Evolutionary conservation across 2,888 invertebrate genomes (phyloP).

Genomic region (Acholoe squamosa): DNA sequence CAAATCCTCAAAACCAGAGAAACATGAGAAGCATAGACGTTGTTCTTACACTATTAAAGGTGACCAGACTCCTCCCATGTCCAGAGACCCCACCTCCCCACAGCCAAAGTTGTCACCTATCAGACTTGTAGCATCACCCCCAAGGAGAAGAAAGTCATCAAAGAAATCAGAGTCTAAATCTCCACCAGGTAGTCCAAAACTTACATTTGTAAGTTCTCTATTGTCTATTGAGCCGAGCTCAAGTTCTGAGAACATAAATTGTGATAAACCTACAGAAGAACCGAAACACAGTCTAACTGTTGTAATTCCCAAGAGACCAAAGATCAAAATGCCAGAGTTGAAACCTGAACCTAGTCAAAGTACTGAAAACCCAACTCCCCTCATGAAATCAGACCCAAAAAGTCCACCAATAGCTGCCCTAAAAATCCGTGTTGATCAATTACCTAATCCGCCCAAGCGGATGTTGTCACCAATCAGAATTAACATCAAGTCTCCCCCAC

Average conservation of each 20-base stretch:
- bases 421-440: constrained; percentile 24
- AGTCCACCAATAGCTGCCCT: neutral
- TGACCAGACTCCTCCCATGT: constrained; percentile 11
- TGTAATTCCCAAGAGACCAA: constrained; percentile 21
- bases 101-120: constrained; percentile 39
- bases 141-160: constrained; percentile 39
- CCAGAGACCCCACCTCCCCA: constrained; percentile 21
- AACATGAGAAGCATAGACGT: neutral
- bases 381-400: neutral
- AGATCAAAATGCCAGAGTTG: constrained; percentile 39
- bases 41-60: constrained; percentile 45
- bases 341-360: neutral
- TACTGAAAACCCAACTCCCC: neutral
- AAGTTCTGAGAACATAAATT: neutral
- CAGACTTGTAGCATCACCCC: constrained; percentile 42
- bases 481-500: constrained; percentile 17
- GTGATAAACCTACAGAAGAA: neutral
- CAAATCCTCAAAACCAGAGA: neutral
- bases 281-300: neutral
- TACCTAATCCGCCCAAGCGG: neutral
- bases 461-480: constrained; percentile 20
- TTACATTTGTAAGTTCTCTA: constrained; percentile 22
- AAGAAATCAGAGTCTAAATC: constrained; percentile 26
- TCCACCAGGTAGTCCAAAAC: constrained; percentile 4
- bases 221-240: neutral